Evolutionary conservation across 2,888 invertebrate genomes (phyloP), one percentile per base, ranked within the genome.

Genomic region (Eledona agricola): DNA sequence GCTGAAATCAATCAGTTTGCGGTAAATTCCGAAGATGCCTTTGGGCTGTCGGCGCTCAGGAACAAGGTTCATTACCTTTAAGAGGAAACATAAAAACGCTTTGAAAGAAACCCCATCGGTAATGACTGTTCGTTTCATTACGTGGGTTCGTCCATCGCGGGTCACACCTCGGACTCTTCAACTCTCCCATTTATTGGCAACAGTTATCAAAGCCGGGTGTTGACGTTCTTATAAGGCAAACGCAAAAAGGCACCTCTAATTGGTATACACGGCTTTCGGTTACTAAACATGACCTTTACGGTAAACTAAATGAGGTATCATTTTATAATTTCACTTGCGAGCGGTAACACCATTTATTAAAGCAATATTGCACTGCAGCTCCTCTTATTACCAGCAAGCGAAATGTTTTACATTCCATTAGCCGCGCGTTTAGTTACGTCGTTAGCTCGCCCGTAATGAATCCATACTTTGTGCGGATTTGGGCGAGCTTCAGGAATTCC

Each of bases 221-320:
- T 17, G 43, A 22, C 23, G 23, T 2, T 45, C 45, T 7, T 45
- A 45, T 45, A 45, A 34, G 45, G 45, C 4, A 12, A n/a, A 45
- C 11, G 25, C 17, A 38, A 49, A 49, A 47, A 47, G 28, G 37
- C 19, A 4, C 47, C 34, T 5, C 37, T 51, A 51, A 52, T 52
- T 46, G 42, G 43, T 25, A 23, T 26, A 54, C 42, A 54, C 43
- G 43, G 29, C 43, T 26, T 31, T 54, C 43, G 29, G 54, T 54
- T 35, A 43, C 54, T 37, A 54, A 54, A 54, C 54, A 49, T 46
- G 54, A 54, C 54, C 54, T 54, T 54, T 54, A 49, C 49, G 54
- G 54, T 54, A 54, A 49, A 54, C 43, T 49, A 43, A 54, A 43
- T 23, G 49, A 54, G 34, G 43, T 43, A 54, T 49, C 42, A 35